phyloP scores from a whole-genome alignment of 2,113 vertebrate genomes.

The Arenaria interpres region DNA sequence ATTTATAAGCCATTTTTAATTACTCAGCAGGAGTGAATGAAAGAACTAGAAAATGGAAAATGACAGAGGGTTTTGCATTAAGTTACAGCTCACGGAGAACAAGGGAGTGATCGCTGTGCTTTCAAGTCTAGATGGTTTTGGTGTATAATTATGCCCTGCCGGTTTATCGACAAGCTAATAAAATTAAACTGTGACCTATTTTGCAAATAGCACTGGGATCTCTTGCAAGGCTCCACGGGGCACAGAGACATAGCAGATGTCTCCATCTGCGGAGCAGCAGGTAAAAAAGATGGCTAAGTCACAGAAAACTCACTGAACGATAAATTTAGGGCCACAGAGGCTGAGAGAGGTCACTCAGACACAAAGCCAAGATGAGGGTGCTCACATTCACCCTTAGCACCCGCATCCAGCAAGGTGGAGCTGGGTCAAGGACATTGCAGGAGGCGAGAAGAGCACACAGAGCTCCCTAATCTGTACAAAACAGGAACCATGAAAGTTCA shows the following conservation, averaged over 20 bases:
- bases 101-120: neutral
- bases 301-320: neutral
- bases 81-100: conserved; percentile 66
- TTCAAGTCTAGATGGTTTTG: conserved; percentile 50
- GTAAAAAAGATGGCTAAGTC: neutral
- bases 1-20: conserved; percentile 88
- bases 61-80: conserved; percentile 67
- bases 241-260: neutral
- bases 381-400: too few relatives aligned
- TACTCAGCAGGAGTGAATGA: conserved; percentile 70
- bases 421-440: neutral
- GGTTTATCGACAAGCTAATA: conserved; percentile 19
- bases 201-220: neutral
- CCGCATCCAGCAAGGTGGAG: neutral
- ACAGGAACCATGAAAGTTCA: neutral
- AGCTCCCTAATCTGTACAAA: neutral
- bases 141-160: conserved; percentile 37
- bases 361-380: neutral
- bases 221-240: neutral
- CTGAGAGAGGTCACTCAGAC: neutral
- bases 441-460: neutral
- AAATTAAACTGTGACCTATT: neutral
- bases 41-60: conserved; percentile 72
- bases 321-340: neutral
- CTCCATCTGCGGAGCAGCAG: neutral